Conservation (phyloP, 2,888 invertebrate species). For the Morpho helenor region DNA sequence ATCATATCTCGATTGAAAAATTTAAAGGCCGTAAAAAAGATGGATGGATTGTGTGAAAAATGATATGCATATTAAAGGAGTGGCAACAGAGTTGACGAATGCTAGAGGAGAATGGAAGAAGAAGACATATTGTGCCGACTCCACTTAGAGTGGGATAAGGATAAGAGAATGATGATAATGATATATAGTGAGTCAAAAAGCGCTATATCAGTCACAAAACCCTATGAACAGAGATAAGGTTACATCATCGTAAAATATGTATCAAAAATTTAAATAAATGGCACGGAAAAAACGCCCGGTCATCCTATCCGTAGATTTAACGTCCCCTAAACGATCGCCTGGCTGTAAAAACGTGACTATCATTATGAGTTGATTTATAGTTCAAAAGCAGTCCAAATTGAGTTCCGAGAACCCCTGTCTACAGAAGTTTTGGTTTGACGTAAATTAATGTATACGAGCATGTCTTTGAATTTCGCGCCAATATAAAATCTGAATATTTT, state of each 20-base stretch:
- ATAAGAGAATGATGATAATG: too few species aligned
- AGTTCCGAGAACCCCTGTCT: constrained; percentile 22
- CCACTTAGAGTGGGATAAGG: too few species aligned
- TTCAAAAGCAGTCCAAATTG: constrained; percentile 15
- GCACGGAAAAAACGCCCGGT: constrained; percentile 23
- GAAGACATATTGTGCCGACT: too few species aligned
- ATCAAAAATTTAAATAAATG: constrained; percentile 24
- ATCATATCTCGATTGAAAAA: too few species aligned
- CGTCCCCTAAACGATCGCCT: constrained; percentile 15
- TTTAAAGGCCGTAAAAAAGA: too few species aligned
- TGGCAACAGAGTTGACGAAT: too few species aligned
- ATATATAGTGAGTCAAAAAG: not conserved
- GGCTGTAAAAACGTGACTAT: constrained; percentile 29
- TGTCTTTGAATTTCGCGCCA: too few species aligned
- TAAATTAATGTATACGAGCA: constrained; percentile 12
- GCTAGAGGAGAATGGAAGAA: too few species aligned
- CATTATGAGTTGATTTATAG: constrained; percentile 34
- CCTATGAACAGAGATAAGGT: constrained; percentile 3
- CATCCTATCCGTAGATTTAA: constrained; percentile 18
- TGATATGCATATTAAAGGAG: too few species aligned
- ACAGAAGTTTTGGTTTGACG: constrained; percentile 19
- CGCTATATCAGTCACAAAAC: not conserved
- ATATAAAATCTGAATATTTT: too few species aligned
- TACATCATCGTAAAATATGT: constrained; percentile 9
- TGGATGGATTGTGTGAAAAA: too few species aligned